Base-by-base conservation (phyloP, 2,113 vertebrate genomes). In the Natator depressus region DNA sequence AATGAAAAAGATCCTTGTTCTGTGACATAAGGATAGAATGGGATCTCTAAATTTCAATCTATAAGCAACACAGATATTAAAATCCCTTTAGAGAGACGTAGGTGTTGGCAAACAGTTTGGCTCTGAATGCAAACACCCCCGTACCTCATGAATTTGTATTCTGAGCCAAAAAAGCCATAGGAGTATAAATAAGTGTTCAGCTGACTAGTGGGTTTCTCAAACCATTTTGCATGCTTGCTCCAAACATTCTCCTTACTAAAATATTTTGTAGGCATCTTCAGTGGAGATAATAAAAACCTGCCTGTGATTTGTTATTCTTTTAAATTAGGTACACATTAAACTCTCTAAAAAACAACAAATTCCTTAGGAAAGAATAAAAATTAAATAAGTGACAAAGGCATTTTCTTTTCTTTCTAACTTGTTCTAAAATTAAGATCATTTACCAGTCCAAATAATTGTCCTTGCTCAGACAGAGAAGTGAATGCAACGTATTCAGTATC, bases 161-260 rank as follows among this genome's bases (percentile, higher is more conserved):
- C 91, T 96, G 96, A 97, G 97, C 96, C 75, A 95, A 95, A 95
- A 72, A 95, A 72, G 12, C 84, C 88, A 53, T 1, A 24, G 79
- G 87, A 86, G 86, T 97, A 90, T 88, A 95, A 96, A 97, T 79
- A 85, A 0, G 0, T 91, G 65, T 87, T 94, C 83, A 92, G 10
- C 5, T 51, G 31, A 91, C 54, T 85, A 91, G 57, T n/a, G 62
- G 85, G 55, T 87, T 94, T 96, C n/a, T 91, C 91, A 94, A 85
- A 89, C 51, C 65, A 14, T 86, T 95, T 87, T 65, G 47, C 5
- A 9, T 54, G 89, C 85, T 90, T 85, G 51, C 75, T 2, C 12
- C 89, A 72, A 46, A 85, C 27, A 69, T 9, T 47, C 82, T 91
- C 78, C 79, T 85, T 78, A 35, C 35, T 49, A 55, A 13, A 91